phyloP scores from a whole-genome alignment of 1,140 invertebrate species.

The Atta colombica region DNA sequence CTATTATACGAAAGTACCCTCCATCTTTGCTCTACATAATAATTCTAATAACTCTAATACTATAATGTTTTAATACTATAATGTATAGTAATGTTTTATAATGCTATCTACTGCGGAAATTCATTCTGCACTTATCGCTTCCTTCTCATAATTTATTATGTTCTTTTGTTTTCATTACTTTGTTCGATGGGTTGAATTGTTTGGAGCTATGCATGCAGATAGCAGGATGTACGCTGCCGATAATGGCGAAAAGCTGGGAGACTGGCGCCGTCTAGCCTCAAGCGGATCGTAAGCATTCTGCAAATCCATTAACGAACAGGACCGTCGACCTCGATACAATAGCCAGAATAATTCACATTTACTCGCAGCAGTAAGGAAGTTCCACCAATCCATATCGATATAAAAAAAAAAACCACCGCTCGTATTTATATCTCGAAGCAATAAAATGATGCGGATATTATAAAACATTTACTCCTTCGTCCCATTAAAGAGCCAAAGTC shows the following conservation, averaged over 20 bases:
- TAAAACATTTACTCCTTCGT: neutral
- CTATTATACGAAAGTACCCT: neutral
- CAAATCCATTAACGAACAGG: slow-evolving; percentile 68
- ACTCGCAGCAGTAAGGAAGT: neutral
- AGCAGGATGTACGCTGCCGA: slow-evolving; percentile 48
- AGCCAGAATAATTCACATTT: slow-evolving; percentile 41
- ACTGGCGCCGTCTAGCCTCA: slow-evolving; percentile 73
- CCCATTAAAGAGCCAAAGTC: neutral
- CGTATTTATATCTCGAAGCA: slow-evolving; percentile 18
- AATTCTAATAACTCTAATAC: neutral
- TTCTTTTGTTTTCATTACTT: neutral
- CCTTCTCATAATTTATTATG: neutral
- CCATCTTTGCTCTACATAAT: neutral
- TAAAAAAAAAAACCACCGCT: neutral
- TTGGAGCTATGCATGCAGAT: slow-evolving; percentile 9
- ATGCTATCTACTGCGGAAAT: neutral
- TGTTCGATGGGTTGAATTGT: slow-evolving; percentile 13
- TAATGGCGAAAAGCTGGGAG: slow-evolving; percentile 72
- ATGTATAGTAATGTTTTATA: neutral
- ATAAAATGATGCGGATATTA: neutral
- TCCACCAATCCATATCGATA: slow-evolving; percentile 22
- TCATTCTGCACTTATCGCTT: neutral
- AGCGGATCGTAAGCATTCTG: slow-evolving; percentile 64
- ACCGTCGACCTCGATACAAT: slow-evolving; percentile 67
- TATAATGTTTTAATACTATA: too few species aligned